Conservation (phyloP, 2,888 invertebrate genomes). For the Xanthorhoe spadicearia region DNA sequence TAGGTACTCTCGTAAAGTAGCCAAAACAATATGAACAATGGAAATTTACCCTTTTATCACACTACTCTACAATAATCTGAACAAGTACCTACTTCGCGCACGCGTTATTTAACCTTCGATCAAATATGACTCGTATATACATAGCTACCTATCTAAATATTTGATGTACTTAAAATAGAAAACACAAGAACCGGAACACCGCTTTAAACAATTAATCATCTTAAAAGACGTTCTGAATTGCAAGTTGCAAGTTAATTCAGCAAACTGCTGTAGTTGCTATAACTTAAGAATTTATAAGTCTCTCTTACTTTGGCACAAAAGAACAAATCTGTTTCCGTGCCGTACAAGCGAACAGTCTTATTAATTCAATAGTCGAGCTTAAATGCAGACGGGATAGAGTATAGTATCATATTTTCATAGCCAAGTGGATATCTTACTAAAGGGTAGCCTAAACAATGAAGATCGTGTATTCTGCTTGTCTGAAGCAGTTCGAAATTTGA, state of each 20-base stretch:
- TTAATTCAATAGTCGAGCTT: neutral
- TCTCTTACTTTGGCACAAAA: neutral
- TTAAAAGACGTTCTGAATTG: neutral
- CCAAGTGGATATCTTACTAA: neutral
- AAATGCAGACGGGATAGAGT: neutral
- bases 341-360: neutral
- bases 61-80: too few relatives aligned
- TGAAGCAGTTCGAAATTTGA: slow-evolving; percentile 11
- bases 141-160: too few relatives aligned
- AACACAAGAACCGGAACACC: too few relatives aligned
- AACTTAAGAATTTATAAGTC: neutral
- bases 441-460: slow-evolving; percentile 9
- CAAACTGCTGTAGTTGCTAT: neutral
- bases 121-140: too few relatives aligned
- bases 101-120: too few relatives aligned
- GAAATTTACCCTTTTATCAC: too few relatives aligned
- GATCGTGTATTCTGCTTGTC: slow-evolving; percentile 1
- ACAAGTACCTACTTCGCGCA: too few relatives aligned
- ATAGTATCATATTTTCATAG: neutral
- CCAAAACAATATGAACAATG: too few relatives aligned
- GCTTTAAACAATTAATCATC: neutral
- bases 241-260: neutral
- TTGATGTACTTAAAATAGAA: too few relatives aligned
- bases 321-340: neutral
- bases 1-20: too few relatives aligned